These are phyloP conservation scores for Cephalotes varians DNA, from an alignment of 2,888 invertebrate genomes.

Conservation along the genomic window DNA sequence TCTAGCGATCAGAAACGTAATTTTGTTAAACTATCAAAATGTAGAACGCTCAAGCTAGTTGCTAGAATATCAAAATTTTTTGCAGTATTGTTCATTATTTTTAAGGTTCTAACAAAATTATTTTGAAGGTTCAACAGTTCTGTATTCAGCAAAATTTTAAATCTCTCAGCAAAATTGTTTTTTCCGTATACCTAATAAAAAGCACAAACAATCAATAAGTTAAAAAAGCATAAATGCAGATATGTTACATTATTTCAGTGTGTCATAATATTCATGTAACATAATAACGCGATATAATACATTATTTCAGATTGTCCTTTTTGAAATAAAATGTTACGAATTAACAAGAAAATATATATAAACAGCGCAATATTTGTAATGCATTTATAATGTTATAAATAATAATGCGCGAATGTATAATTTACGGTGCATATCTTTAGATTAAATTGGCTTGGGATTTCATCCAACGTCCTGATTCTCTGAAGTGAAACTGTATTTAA, in stretches of 20 bases:
- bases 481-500: constrained; percentile 20
- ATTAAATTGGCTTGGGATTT: constrained; percentile 33
- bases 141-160: too few species aligned
- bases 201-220: too few species aligned
- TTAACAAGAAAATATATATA: not conserved
- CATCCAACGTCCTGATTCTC: not conserved
- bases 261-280: not conserved
- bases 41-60: too few species aligned
- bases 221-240: not conserved
- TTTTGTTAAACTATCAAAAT: too few species aligned
- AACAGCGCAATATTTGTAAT: constrained; percentile 17
- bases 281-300: not conserved
- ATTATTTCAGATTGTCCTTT: not conserved
- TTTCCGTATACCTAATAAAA: not conserved
- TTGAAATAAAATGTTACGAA: not conserved
- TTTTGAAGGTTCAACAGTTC: too few species aligned
- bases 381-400: constrained; percentile 33
- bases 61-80: too few species aligned
- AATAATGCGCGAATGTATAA: constrained; percentile 30
- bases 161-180: too few species aligned
- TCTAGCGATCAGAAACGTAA: too few species aligned
- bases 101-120: too few species aligned
- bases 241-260: not conserved
- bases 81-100: too few species aligned
- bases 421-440: constrained; percentile 17